Base-by-base conservation (phyloP, 2,888 invertebrate species). In the Melieria picta region DNA sequence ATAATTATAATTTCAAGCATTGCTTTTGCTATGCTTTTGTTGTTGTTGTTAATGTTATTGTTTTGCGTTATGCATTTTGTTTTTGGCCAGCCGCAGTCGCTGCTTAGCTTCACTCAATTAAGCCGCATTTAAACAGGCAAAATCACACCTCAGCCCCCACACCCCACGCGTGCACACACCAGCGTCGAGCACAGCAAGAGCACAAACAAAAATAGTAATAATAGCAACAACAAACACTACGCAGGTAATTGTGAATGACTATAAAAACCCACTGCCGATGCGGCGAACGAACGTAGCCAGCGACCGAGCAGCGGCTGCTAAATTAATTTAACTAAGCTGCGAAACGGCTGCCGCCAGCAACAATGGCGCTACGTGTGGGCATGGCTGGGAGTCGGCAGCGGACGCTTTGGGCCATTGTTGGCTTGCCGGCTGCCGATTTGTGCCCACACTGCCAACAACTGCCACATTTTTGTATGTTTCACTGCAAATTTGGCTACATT, bases 101-200 rank as follows among this genome's bases (percentile, higher is more conserved):
- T 43, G 52, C 48, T 52, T 11, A 10, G 7, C 42, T 45, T 46
- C 47, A 56, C 56, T 55, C 47, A 69, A 63, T 69, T 69, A 62
- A 62, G 46, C 50, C 47, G n/a, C 11, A 68, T 68, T 61, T 47
- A 56, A 56, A 69, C 62, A 62, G 52, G 56, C 62, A 10, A 46
- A 69, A 55, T 69, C 55, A 62, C 69, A 69, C 69, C 62, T 69
- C 56, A 48, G 47, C 30, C 61, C 52, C 61, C 45, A 30, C 30
- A 30, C 30, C 30, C 30, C 30, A 30, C 30, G 30, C 30, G 30
- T 30, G 30, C 30, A 30, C 1, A 30, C 30, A 30, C 30, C 30
- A 30, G 30, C 30, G 30, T 2, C 30, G 30, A 30, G 30, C 30
- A 30, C 30, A 30, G 30, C 30, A 30, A 30, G 30, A 30, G 30